Base-by-base conservation (phyloP, 2,113 vertebrate species). In the Corapipo altera region DNA sequence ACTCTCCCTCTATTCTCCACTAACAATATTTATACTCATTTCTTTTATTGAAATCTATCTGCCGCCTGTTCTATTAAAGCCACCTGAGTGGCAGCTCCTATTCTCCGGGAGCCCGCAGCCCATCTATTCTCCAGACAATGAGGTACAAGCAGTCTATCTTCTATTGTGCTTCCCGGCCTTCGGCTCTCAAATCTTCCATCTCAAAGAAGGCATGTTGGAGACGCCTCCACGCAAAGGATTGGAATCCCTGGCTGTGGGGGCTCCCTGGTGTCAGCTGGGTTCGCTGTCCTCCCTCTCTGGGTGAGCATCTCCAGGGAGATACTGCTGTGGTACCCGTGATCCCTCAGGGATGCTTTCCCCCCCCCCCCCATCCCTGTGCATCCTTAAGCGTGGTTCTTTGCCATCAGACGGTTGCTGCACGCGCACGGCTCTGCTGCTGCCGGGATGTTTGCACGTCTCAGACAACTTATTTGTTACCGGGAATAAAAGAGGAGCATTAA, bases 1-100 rank as follows among this genome's bases (percentile, higher is more conserved):
- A 48, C 92, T 94, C 95, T 88, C 89, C 89, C 97, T 97, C 97
- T 96, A 95, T 96, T 97, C 96, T 97, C 75, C 10, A 54, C 96
- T 97, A 98, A 98, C 96, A 98, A 98, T 98, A 98, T 98, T 98
- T 98, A 97, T 94, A 97, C 94, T 97, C 94, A 97, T 98, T 97
- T 97, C 96, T 96, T 96, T 97, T 97, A 97, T 94, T 97, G 97
- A 98, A 98, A 97, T 97, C 96, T 97, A 93, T 89, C 97, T 86
- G 95, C 94, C 91, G 93, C 93, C 94, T 91, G 61, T 96, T 97
- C 97, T 97, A 91, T 97, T 98, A 97, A 96, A 96, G 87, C 64
- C 4, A 73, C 92, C 95, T 96, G 95, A 97, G 96, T 98, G 98
- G 98, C 98, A 98, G 98, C 93, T 97, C 97, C 98, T 97, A 98